phyloP scores from a whole-genome alignment of 64 coral and sea anemone species.

The Hydrozoanthus tunicans region DNA sequence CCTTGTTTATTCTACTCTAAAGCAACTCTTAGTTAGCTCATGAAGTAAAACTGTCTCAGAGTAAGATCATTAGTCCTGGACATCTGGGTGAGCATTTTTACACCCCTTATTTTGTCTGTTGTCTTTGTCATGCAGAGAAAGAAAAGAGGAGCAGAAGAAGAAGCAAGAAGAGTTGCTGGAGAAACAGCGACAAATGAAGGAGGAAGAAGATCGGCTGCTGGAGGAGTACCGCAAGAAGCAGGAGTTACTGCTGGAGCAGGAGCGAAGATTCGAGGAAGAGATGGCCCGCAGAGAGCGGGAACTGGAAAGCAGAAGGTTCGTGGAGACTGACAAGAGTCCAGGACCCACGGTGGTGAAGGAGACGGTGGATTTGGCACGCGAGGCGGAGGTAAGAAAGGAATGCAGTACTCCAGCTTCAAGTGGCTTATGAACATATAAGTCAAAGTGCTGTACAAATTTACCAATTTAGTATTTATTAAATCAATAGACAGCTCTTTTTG shows the following conservation, averaged over 20 bases:
- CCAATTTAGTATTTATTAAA: no score
- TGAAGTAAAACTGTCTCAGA: no score
- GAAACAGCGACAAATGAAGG: constrained; percentile 68
- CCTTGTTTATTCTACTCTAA: no score
- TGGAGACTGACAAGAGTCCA: neutral
- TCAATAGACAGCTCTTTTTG: no score
- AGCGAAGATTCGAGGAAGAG: constrained; percentile 88
- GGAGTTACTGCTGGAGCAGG: constrained; percentile 88
- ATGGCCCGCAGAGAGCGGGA: constrained; percentile 81
- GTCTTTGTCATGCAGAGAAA: constrained; percentile 1
- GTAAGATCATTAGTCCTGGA: no score
- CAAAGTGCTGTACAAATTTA: no score
- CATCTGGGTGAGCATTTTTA: neutral
- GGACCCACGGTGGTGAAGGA: constrained; percentile 46
- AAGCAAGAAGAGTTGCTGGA: constrained; percentile 59
- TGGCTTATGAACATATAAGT: no score
- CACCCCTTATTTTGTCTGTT: neutral
- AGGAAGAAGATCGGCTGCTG: constrained; percentile 80
- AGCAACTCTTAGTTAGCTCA: no score
- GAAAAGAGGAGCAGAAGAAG: constrained; percentile 48
- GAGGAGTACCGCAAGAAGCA: constrained; percentile 91
- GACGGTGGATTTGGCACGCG: neutral
- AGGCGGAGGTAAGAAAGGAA: neutral
- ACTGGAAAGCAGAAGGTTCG: constrained; percentile 42
- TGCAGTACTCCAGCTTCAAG: no score